phyloP scores from a whole-genome alignment of 2,113 vertebrate species.

The Epinephelus lanceolatus region DNA sequence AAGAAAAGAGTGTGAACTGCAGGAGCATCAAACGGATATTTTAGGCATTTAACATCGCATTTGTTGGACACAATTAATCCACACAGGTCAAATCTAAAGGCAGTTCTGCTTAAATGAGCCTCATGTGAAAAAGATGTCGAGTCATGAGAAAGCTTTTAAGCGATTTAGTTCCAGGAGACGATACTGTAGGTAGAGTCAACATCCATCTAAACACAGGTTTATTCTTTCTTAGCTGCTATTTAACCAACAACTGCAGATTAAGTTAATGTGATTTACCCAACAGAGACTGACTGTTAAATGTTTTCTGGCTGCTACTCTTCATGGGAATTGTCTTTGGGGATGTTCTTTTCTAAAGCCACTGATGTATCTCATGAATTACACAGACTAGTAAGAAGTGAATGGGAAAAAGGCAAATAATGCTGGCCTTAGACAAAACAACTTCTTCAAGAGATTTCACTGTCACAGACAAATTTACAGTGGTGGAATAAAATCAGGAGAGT shows the following conservation, averaged over 20 bases:
- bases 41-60: background rate
- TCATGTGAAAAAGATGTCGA: slow-evolving; percentile 26
- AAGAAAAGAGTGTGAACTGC: too few relatives aligned
- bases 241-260: background rate
- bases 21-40: too few relatives aligned
- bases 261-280: slow-evolving; percentile 10
- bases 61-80: too few relatives aligned
- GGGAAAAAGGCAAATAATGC: background rate
- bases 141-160: slow-evolving; percentile 29
- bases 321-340: background rate
- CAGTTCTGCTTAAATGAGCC: background rate
- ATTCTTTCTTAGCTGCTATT: slow-evolving; percentile 7
- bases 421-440: too few relatives aligned
- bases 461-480: too few relatives aligned
- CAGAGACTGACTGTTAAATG: background rate
- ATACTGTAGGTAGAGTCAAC: background rate
- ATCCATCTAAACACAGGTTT: slow-evolving; percentile 6
- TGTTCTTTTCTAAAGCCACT: slow-evolving; percentile 10
- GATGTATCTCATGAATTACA: background rate
- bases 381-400: background rate
- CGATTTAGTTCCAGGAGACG: background rate
- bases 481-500: too few relatives aligned
- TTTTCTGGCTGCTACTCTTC: slow-evolving; percentile 9
- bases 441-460: too few relatives aligned
- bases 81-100: too few relatives aligned